Conservation (phyloP, 2,888 invertebrate genomes). For the Drosophila borborema region DNA sequence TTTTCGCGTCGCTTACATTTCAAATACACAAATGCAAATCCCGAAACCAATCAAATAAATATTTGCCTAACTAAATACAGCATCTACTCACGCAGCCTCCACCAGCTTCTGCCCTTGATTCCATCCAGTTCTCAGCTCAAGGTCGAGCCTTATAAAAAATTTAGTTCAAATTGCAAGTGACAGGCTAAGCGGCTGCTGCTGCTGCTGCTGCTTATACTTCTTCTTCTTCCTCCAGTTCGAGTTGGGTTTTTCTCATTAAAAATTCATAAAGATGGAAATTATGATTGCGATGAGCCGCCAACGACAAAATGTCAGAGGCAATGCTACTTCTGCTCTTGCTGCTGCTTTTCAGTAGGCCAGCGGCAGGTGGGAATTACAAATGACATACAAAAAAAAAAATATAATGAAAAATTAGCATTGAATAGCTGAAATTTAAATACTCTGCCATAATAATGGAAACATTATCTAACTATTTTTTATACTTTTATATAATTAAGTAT, state of each 20-base stretch:
- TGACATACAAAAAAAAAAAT: background rate
- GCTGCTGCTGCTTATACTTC: slow-evolving; percentile 5
- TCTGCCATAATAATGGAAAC: slow-evolving; percentile 6
- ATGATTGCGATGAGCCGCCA: slow-evolving; percentile 76
- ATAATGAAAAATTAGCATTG: background rate
- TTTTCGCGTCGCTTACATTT: slow-evolving; percentile 51
- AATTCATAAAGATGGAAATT: slow-evolving; percentile 81
- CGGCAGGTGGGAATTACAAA: background rate
- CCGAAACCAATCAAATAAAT: slow-evolving; percentile 79
- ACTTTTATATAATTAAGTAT: too few species aligned
- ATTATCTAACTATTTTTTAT: background rate
- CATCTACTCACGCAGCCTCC: slow-evolving; percentile 48
- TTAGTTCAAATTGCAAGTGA: slow-evolving; percentile 73
- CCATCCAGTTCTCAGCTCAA: slow-evolving; percentile 46
- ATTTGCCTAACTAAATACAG: slow-evolving; percentile 79
- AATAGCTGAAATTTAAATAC: slow-evolving; percentile 13
- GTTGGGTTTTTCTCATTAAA: slow-evolving; percentile 75
- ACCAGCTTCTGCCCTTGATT: slow-evolving; percentile 25
- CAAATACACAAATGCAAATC: slow-evolving; percentile 62
- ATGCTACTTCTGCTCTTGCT: slow-evolving; percentile 24
- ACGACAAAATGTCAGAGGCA: slow-evolving; percentile 76
- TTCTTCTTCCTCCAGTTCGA: slow-evolving; percentile 33
- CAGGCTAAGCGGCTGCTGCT: slow-evolving; percentile 44
- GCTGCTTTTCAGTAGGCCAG: slow-evolving; percentile 18
- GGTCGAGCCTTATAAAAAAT: slow-evolving; percentile 72